These are phyloP conservation scores for Steinernema carpocapsae DNA, from an alignment of 2,888 invertebrate species.

Conservation along the genomic window DNA sequence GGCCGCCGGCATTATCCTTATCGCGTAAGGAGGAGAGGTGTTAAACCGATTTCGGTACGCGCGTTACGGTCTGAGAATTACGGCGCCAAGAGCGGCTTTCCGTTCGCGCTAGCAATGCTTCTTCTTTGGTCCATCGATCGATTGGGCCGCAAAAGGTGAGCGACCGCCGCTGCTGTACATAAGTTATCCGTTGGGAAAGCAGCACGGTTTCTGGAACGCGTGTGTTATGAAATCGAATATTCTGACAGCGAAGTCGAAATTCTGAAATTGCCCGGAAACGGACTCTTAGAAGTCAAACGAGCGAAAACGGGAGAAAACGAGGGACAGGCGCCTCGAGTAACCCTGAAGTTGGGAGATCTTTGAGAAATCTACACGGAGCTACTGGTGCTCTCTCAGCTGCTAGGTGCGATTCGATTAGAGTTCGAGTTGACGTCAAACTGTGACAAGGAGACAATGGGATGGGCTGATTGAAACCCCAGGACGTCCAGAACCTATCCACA, in stretches of 20 bases:
- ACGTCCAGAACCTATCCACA: too few species aligned
- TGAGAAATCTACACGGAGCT: too few species aligned
- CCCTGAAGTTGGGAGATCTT: too few species aligned
- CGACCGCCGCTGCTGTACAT: slow-evolving; percentile 1
- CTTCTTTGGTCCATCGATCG: slow-evolving; percentile 28
- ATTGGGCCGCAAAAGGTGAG: slow-evolving; percentile 25
- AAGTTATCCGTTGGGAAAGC: background rate
- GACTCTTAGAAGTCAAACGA: too few species aligned
- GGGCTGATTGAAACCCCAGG: too few species aligned
- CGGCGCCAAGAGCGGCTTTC: background rate
- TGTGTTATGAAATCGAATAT: slow-evolving; percentile 16
- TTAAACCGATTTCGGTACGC: background rate
- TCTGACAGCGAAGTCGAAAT: background rate
- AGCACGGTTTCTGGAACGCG: background rate
- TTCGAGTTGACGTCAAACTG: slow-evolving; percentile 18
- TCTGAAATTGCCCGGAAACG: too few species aligned
- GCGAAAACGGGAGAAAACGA: too few species aligned
- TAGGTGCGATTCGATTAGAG: slow-evolving; percentile 27
- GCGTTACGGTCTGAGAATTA: slow-evolving; percentile 15
- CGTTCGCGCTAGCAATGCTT: background rate
- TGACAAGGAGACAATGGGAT: too few species aligned
- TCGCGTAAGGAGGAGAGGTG: too few species aligned
- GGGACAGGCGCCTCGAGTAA: too few species aligned
- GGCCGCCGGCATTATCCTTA: too few species aligned
- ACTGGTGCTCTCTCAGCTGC: slow-evolving; percentile 7